phyloP scores from a whole-genome alignment of 2,113 vertebrate genomes.

The Emydocephalus ijimae region DNA sequence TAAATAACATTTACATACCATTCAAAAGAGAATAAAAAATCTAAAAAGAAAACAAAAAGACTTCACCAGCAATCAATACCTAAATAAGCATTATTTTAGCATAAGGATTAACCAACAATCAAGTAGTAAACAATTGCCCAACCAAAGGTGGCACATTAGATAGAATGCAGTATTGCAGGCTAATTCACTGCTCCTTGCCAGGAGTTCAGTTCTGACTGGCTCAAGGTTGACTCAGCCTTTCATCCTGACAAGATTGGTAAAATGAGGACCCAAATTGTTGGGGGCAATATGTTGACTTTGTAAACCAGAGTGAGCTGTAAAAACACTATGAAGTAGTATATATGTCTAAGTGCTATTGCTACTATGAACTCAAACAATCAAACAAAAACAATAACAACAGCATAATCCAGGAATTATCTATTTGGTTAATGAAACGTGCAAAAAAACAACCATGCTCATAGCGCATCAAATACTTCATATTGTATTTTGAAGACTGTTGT shows the following conservation, averaged over 20 bases:
- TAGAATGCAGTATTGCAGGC: background rate
- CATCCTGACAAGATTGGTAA: background rate
- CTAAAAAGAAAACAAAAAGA: background rate
- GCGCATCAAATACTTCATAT: background rate
- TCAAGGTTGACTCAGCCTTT: background rate
- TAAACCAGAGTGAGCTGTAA: background rate
- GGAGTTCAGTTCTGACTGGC: background rate
- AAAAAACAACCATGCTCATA: background rate
- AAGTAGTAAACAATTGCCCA: background rate
- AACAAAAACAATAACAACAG: background rate
- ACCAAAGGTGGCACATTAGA: background rate
- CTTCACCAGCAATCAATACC: background rate
- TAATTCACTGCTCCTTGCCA: background rate
- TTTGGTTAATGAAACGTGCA: background rate
- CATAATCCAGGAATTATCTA: background rate
- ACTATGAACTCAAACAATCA: background rate
- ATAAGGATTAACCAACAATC: background rate
- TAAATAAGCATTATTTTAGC: background rate
- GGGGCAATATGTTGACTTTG: background rate
- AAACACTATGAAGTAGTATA: background rate
- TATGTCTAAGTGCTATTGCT: background rate
- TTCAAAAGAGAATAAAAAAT: background rate
- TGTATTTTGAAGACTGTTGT: background rate
- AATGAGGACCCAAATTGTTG: background rate
- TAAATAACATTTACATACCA: background rate